Evolutionary conservation across 2,797 vertebrate species (phyloP), one percentile per base, ranked within the genome.

Genomic region (Danio kyathit): DNA sequence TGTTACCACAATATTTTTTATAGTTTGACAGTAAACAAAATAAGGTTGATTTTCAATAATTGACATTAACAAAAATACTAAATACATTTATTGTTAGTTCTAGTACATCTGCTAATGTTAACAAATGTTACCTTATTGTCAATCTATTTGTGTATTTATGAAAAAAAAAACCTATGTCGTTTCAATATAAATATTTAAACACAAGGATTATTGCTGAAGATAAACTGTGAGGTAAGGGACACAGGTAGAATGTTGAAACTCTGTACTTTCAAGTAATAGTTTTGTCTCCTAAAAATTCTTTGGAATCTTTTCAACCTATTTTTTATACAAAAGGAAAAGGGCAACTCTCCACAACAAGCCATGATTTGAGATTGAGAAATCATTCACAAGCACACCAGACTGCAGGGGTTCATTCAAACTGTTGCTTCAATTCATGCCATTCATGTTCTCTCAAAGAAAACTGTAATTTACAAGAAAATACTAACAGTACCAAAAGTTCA

Each of bases 401-500:
- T 38, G 19, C 14, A 61, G 5, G 19, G 19, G 59, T 61, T 10
- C 21, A 5, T 57, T 57, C 13, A 41, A n/a, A 41, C 16, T 7
- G 0, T 38, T 61, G 38, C 13, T 61, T 61, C 14, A 63, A 9
- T 63, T 63, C 60, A n/a, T 40, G 12, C 59, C 21, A 14, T 13
- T 38, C 29, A 61, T 7, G 16, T 63, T 63, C 14, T 63, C 38
- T 13, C 6, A 16, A 61, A 41, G 60, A 63, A 63, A 63, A 41
- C 2, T 13, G 19, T 56, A 16, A 64, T 56, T 61, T 74, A 52
- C 48, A 78, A 60, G 44, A 61, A 69, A 78, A 19, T 52, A 38
- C 43, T 41, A 60, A 29, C 38, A n/a, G 38, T 41, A n/a, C 21
- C 17, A 46, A 79, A 79, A 69, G 17, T 80, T 61, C 40, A 51